Conservation (phyloP, 2,113 vertebrate species). For the Macaca fascicularis region DNA sequence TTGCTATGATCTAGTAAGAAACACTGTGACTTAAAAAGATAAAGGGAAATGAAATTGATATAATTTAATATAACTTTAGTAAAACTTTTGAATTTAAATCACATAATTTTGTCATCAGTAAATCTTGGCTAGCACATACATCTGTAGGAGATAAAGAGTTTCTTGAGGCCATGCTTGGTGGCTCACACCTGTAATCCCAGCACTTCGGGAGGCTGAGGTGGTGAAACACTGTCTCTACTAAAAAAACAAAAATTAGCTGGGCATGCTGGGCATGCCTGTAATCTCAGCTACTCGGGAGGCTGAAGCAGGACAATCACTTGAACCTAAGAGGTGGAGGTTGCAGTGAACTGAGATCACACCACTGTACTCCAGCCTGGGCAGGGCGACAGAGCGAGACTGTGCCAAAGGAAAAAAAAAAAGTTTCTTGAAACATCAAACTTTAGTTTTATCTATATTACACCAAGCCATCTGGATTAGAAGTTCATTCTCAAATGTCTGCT, state of each 20-base stretch:
- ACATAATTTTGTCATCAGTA: not conserved
- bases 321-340: no score
- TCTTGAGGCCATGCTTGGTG: not conserved
- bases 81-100: constrained; percentile 31
- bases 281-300: no score
- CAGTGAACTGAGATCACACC: no score
- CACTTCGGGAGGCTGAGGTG: no score
- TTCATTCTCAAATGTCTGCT: not conserved
- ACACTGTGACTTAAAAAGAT: not conserved
- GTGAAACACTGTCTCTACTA: no score
- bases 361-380: no score
- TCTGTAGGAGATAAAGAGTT: not conserved
- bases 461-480: not conserved
- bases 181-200: no score
- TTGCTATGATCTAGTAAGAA: constrained; percentile 43
- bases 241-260: no score
- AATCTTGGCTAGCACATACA: not conserved
- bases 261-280: no score
- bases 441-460: not conserved
- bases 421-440: constrained; percentile 27
- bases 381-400: no score
- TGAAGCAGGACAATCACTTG: no score
- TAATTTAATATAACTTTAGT: constrained; percentile 32
- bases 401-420: not conserved
- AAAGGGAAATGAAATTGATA: not conserved